Base-by-base conservation (phyloP, 37 sponge, comb jelly and placozoan genomes). In the Bolinopsis microptera region DNA sequence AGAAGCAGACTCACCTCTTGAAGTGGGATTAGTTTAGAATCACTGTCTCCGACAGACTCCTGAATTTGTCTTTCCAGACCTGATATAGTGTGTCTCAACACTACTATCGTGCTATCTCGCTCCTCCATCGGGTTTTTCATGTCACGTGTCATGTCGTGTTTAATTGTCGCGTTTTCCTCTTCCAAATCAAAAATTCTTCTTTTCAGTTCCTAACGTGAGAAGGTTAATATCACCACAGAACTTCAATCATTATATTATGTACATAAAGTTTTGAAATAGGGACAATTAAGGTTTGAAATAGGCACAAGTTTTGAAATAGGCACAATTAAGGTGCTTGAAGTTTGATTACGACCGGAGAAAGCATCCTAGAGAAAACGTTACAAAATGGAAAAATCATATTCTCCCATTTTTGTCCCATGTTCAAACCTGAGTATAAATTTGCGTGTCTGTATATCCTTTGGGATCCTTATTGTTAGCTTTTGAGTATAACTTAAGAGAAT, bases 81-180 rank as follows among this genome's bases (percentile, higher is more conserved):
- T 28, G 90, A 86, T 0, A 86, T 41, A 3, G 90, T 86, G 61
- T 23, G 34, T 25, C 48, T 86, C 90, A 86, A 38, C 61, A 86
- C 90, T 41, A 48, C 40, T 24, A 86, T 86, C 1, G 90, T 86
- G n/a, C n/a, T n/a, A 40, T 86, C 90, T 39, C 90, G n/a, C 61
- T 86, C 90, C 3, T 2, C n/a, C 1, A 86, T 1, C 3, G 90
- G 90, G 48, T 41, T 13, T 23, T 40, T 86, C 1, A 39, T 86
- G 61, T 86, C 61, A 39, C 61, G 61, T 13, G 41, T 26, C n/a
- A 86, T 5, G 30, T 86, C 90, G 41, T 41, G 36, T 40, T 86
- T 27, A 0, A 86, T 40, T 18, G 26, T 22, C 13, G 90, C 90
- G 90, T 86, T 86, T 0, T 37, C 48, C 21, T 40, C 30, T 39